Base-by-base conservation (phyloP, 2,113 vertebrate species). In the Smithornis capensis region DNA sequence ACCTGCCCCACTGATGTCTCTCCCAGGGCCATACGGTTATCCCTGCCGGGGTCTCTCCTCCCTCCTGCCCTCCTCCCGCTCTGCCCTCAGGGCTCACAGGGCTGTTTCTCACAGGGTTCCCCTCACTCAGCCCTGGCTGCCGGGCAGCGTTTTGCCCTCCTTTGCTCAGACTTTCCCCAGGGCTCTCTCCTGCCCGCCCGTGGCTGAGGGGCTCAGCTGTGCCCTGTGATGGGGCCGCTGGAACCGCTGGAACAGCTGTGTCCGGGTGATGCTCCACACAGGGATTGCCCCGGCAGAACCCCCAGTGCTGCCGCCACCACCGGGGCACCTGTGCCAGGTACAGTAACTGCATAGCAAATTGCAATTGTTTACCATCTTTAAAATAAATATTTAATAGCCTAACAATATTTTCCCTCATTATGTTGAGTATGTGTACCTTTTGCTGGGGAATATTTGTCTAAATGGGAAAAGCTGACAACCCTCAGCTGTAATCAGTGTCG, bases 271-370 rank as follows among this genome's bases (percentile, higher is more conserved):
- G 31, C 55, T 1, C 15, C 1, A 5, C 33, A 4, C 47, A 10
- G 33, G 5, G 8, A 21, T 8, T 1, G 9, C 5, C 8, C 25
- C 8, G 4, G 35, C 35, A 29, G 4, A 0, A 11, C 8, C 37
- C 6, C 27, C 4, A 29, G 18, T 3, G 2, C 49, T 8, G 33
- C 37, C 3, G 15, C 11, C 38, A 0, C 21, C 18, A 1, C 5
- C 3, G 3, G 37, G 47, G 2, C 18, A 17, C 8, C 18, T 12
- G n/a, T 6, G 4, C 0, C 4, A 0, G 0, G 0, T 31, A 21
- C 24, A 23, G 25, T 12, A 25, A 19, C 4, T 18, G 15, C 1
- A 2, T 15, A 33, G 14, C 9, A 73, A 65, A 56, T 29, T 59
- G 7, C 24, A 10, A 38, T 64, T 78, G 31, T 56, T 42, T 84